Evolutionary conservation across 2,888 invertebrate genomes (phyloP).

Genomic region (Thyatira batis): DNA sequence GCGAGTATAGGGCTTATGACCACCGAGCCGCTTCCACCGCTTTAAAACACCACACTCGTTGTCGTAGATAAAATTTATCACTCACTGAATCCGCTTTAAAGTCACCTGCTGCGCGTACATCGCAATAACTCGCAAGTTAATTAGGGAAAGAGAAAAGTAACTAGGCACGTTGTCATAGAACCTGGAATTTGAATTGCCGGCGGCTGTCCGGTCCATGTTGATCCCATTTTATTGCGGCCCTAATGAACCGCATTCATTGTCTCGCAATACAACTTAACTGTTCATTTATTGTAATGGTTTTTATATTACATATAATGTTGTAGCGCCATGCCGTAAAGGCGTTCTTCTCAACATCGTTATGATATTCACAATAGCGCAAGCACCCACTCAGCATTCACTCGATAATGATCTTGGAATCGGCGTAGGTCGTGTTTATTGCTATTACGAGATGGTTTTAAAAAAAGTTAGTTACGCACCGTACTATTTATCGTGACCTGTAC

Average conservation of each 20-base stretch:
- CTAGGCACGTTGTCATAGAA: slow-evolving; percentile 47
- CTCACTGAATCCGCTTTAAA: slow-evolving; percentile 39
- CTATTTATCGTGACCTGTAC: slow-evolving; percentile 2
- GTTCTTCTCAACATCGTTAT: slow-evolving; percentile 54
- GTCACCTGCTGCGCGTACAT: slow-evolving; percentile 30
- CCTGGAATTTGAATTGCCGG: slow-evolving; percentile 54
- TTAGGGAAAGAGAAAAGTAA: slow-evolving; percentile 58
- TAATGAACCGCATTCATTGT: slow-evolving; percentile 70
- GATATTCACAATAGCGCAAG: slow-evolving; percentile 70
- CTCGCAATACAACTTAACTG: slow-evolving; percentile 61
- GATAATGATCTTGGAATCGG: slow-evolving; percentile 75
- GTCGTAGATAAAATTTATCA: neutral
- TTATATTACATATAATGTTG: slow-evolving; percentile 50
- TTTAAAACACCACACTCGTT: slow-evolving; percentile 13
- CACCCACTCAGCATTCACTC: slow-evolving; percentile 60
- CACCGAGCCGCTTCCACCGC: slow-evolving; percentile 44
- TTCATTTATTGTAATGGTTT: slow-evolving; percentile 59
- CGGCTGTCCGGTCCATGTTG: slow-evolving; percentile 44
- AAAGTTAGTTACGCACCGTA: slow-evolving; percentile 16
- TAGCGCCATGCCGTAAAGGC: slow-evolving; percentile 38
- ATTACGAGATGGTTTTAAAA: slow-evolving; percentile 38
- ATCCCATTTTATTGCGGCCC: slow-evolving; percentile 58
- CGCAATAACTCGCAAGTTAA: slow-evolving; percentile 60
- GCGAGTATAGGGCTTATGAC: slow-evolving; percentile 51
- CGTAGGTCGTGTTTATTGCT: slow-evolving; percentile 74